Evolutionary conservation across 37 sponge, comb jelly and placozoan species (phyloP).

Genomic region (Hexactinellida sp.): DNA sequence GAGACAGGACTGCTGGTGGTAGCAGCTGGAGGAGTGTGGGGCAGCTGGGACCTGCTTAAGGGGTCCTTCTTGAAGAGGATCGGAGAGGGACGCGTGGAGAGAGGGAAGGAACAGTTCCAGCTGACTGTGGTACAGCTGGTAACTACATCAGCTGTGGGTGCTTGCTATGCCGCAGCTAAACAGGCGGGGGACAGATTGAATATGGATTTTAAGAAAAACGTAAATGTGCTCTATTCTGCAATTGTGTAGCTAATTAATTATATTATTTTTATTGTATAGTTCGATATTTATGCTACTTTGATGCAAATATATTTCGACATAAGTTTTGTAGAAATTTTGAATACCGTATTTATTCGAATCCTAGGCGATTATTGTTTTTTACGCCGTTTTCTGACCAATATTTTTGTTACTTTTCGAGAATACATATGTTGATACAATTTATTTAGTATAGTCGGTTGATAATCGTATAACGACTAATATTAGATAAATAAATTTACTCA

Average conservation of each 20-base stretch:
- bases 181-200: constrained; percentile 26
- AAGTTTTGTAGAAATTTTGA: too few species aligned
- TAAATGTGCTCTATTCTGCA: constrained; percentile 20
- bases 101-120: neutral
- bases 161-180: constrained; percentile 62
- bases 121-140: neutral
- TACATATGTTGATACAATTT: too few species aligned
- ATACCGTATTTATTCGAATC: too few species aligned
- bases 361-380: too few species aligned
- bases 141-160: constrained; percentile 52
- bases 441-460: too few species aligned
- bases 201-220: constrained; percentile 49
- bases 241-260: neutral
- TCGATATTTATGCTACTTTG: too few species aligned
- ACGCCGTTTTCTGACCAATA: too few species aligned
- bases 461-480: too few species aligned
- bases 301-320: too few species aligned
- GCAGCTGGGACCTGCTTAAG: constrained; percentile 23
- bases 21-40: constrained; percentile 23
- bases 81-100: neutral
- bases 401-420: too few species aligned
- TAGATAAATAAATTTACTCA: too few species aligned
- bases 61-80: neutral
- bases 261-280: too few species aligned
- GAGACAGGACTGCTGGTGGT: constrained; percentile 21